Evolutionary conservation across 1,140 invertebrate genomes (phyloP), one percentile per base, ranked within the genome.

Genomic region (Leptinotarsa defecta): DNA sequence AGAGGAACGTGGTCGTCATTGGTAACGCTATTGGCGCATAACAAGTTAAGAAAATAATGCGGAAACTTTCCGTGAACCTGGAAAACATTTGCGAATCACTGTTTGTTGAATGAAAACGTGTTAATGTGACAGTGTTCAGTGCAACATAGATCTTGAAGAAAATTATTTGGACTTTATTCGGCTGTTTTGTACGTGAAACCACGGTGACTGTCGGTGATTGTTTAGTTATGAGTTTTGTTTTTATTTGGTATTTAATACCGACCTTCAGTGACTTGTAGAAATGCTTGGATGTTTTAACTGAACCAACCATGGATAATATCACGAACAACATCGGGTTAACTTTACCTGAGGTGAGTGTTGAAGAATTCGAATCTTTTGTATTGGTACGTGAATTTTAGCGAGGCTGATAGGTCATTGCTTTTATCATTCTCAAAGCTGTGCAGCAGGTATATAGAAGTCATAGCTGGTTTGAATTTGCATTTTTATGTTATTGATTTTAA

Each of bases 291-390:
- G 57, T 20, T 49, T 62, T 52, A 27, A 22, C 57, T 57, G 52
- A 57, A n/a, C 27, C 69, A 49, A 62, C 48, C 34, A 81, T 81
- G 80, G 80, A 81, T 80, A 81, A 80, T 75, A 68, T 81, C 13
- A 74, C 80, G 5, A 81, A 81, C 62, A 81, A 80, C 74, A 67
- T 81, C 13, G 74, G 76, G 20, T 69, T 74, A 15, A 79, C 77
- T 76, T 62, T 80, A 71, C 79, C 80, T 74, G 80, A 81, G 80
- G 80, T 81, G 68, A 81, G 77, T 61, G 19, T 52, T 3, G 34
- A 43, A 43, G 34, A 43, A 43, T 43, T 17, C 17, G 52, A 57
- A 57, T 17, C 17, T 57, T 57, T 15, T 57, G 52, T 17, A 43
- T 43, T 43, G 34, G 34, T 43, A 57, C n/a, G 17, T 57, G 52